Evolutionary conservation across 1,140 invertebrate genomes (phyloP), one percentile per base, ranked within the genome.

Genomic region (Hermetia illucens): DNA sequence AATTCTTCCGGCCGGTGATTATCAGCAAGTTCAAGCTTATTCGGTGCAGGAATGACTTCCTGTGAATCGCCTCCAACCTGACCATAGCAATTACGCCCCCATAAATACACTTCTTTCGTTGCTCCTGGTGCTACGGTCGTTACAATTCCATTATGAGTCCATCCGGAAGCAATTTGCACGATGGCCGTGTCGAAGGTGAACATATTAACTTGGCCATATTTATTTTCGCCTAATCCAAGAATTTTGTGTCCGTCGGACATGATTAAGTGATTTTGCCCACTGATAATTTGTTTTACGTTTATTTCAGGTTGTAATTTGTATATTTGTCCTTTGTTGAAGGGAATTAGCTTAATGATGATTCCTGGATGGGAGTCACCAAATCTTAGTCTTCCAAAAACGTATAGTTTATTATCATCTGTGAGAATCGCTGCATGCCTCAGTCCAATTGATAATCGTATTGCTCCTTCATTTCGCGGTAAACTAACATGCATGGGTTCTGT

Each of bases 41-140:
- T 31, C 8, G 51, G 51, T 5, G 43, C 47, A 1, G 50, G 46
- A 16, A 19, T 30, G 21, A 5, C 10, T 33, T 34, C 13, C 24
- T 47, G 4, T 53, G 24, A 24, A 5, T 49, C 44, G 8, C 38
- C 52, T 2, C 76, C 77, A 33, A 83, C 53, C 54, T 88, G 82
- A 3, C 80, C 81, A 63, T 84, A 84, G 46, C 70, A 77, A 55
- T 87, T 86, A 58, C 82, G 69, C 12, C 85, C 85, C 82, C 82
- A 90, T 2, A 71, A 62, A 20, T 72, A 61, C 13, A 87, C 49
- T 34, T 66, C 58, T 13, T 74, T 74, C 49, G 67, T 65, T 33
- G 63, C 65, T n/a, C n/a, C n/a, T n/a, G n/a, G n/a, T n/a, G n/a
- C n/a, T n/a, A n/a, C n/a, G n/a, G n/a, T n/a, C 3, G 70, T 66